A percentile compares a stretch with the other conserved stretches of the same genome.
Conservation (phyloP, 2,113 vertebrate species). For the Sphaerodactylus townsendi region DNA sequence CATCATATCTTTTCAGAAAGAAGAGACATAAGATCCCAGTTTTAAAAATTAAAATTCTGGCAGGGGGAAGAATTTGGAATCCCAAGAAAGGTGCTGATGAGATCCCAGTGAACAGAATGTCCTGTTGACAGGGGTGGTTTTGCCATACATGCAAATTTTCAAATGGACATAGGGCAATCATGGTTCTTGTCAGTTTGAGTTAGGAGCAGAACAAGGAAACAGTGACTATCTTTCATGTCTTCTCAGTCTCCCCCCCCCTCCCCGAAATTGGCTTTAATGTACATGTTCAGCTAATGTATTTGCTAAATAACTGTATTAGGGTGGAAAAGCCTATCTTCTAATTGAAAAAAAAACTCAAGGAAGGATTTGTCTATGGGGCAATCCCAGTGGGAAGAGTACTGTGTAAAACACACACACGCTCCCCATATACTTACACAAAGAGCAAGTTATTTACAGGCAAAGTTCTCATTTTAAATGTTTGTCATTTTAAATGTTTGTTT, state of each 20-base stretch:
- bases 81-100: too few relatives aligned
- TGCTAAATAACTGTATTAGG: neutral
- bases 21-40: too few relatives aligned
- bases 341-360: neutral
- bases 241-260: neutral
- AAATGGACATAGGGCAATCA: neutral
- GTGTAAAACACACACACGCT: too few relatives aligned
- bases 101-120: neutral
- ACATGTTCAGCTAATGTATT: neutral
- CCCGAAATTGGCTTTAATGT: neutral
- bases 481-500: too few relatives aligned
- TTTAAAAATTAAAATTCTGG: too few relatives aligned
- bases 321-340: neutral
- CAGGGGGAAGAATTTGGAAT: too few relatives aligned
- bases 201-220: neutral
- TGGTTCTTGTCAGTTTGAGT: neutral
- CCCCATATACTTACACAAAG: too few relatives aligned
- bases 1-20: too few relatives aligned
- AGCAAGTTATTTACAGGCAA: neutral
- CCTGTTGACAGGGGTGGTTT: neutral
- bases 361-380: too few relatives aligned
- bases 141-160: neutral
- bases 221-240: neutral
- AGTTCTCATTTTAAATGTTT: neutral
- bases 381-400: neutral